Conservation (phyloP, 2,888 invertebrate genomes). For the Philereme vetulata region DNA sequence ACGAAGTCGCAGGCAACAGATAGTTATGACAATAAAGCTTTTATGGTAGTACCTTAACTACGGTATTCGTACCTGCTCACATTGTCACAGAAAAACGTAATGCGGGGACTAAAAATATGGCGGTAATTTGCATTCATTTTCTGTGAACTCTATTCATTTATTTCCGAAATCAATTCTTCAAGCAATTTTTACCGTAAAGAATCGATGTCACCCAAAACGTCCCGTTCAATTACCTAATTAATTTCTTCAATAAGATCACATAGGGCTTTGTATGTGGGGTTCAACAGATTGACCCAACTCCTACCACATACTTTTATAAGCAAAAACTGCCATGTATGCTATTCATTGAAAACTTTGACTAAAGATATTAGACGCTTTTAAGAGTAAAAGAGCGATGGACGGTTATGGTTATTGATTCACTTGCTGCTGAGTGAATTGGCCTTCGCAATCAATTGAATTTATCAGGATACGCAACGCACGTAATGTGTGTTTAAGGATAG, state of each 20-base stretch:
- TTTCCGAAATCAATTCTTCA: background rate
- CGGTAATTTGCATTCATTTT: no score
- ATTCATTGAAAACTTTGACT: constrained; percentile 11
- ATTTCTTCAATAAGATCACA: constrained; percentile 68
- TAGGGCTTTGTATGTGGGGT: constrained; percentile 54
- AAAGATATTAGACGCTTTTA: background rate
- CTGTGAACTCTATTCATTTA: no score
- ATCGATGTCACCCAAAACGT: constrained; percentile 44
- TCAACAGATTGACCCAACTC: constrained; percentile 49
- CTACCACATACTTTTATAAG: background rate
- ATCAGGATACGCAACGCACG: constrained; percentile 56
- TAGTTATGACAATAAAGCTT: no score
- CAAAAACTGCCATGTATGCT: constrained; percentile 10
- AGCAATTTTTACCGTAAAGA: constrained; percentile 23
- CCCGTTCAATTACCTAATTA: constrained; percentile 60
- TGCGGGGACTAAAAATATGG: no score
- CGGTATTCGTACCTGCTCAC: no score
- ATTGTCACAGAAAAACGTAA: no score
- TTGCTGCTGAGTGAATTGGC: constrained; percentile 47
- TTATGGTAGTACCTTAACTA: no score
- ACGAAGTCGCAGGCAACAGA: no score
- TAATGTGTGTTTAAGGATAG: constrained; percentile 33
- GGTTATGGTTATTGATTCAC: constrained; percentile 13
- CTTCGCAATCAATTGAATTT: constrained; percentile 43
- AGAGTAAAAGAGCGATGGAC: constrained; percentile 23